phyloP scores from a whole-genome alignment of 2,797 vertebrate species.

The Avahi laniger region DNA sequence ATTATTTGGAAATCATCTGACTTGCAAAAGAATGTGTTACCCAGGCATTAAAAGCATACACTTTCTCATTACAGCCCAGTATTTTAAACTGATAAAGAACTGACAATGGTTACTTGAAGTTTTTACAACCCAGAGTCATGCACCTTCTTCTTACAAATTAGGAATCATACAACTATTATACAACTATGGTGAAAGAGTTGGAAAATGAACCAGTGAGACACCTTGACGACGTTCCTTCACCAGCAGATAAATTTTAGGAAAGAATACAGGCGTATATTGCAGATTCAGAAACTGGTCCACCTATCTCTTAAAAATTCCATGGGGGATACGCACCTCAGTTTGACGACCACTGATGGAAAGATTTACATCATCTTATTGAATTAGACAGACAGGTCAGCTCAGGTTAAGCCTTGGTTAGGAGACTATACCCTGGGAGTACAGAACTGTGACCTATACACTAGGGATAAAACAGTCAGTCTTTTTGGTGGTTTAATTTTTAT shows the following conservation, averaged over 20 bases:
- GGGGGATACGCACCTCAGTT: neutral
- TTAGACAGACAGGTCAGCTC: neutral
- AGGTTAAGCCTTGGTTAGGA: neutral
- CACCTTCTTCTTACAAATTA: neutral
- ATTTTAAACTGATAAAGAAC: neutral
- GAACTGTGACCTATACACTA: neutral
- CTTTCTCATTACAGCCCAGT: neutral
- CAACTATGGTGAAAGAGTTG: neutral
- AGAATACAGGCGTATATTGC: neutral
- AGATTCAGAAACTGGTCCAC: neutral
- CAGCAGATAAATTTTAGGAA: neutral
- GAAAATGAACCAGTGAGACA: neutral
- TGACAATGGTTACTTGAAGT: neutral
- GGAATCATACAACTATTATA: neutral
- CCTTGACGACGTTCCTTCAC: neutral
- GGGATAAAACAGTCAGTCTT: neutral
- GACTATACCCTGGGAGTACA: neutral
- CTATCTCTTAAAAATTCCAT: neutral
- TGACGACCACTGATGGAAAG: neutral
- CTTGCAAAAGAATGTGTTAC: slow-evolving; percentile 12
- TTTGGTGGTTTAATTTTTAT: neutral
- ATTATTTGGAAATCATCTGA: slow-evolving; percentile 35
- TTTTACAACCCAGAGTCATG: neutral
- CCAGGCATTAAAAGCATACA: neutral
- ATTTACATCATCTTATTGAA: slow-evolving; percentile 6